A percentile compares a stretch with the other conserved stretches of the same genome.
These are phyloP conservation scores for Synanthedon andrenaeformis DNA, from an alignment of 2,888 invertebrate genomes.

Conservation along the genomic window DNA sequence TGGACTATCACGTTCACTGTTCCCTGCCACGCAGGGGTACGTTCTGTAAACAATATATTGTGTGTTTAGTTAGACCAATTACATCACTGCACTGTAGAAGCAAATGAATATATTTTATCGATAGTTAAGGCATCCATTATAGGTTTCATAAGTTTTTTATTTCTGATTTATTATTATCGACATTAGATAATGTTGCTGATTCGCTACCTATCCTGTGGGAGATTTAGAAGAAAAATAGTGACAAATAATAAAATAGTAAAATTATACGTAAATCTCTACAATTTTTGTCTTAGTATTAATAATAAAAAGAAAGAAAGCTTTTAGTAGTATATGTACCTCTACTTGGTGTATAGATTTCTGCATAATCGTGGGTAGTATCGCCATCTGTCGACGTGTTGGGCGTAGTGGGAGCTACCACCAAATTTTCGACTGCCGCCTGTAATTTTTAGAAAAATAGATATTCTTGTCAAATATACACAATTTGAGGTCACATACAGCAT, in stretches of 20 bases:
- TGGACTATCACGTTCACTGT: slow-evolving; percentile 57
- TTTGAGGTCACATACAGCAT: background rate
- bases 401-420: slow-evolving; percentile 62
- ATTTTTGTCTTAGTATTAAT: no score
- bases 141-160: no score
- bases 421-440: slow-evolving; percentile 67
- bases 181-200: no score
- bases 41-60: slow-evolving; percentile 24
- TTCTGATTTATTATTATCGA: no score
- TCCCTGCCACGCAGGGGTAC: slow-evolving; percentile 68
- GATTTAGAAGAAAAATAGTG: no score
- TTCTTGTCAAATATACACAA: background rate
- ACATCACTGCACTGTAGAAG: no score
- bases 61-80: background rate
- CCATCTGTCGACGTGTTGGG: slow-evolving; percentile 75
- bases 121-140: no score
- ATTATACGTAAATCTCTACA: no score
- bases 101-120: background rate
- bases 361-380: slow-evolving; percentile 87
- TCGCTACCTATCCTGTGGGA: no score
- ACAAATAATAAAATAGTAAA: no score
- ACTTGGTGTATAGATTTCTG: slow-evolving; percentile 93
- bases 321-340: slow-evolving; percentile 66
- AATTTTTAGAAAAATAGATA: slow-evolving; percentile 4
- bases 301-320: no score